Evolutionary conservation across 2,888 invertebrate species (phyloP).

Genomic region (Trissolcus brochymenae): DNA sequence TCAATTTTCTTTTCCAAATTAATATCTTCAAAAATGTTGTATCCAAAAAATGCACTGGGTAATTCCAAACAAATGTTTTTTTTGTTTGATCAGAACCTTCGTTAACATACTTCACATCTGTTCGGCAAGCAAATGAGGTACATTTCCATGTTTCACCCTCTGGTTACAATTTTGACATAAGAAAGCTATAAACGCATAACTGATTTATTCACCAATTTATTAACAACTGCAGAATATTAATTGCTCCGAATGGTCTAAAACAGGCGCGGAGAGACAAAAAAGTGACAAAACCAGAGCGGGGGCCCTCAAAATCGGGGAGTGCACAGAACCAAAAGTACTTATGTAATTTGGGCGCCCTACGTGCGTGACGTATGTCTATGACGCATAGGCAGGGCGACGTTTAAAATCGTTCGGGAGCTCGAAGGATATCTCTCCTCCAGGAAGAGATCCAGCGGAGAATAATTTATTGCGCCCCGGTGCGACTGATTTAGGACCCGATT

Average conservation of each 20-base stretch:
- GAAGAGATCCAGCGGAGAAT: constrained; percentile 57
- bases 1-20: no score
- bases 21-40: no score
- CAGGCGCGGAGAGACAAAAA: not conserved
- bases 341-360: constrained; percentile 19
- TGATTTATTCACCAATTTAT: constrained; percentile 23
- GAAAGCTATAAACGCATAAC: constrained; percentile 13
- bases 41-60: no score
- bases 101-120: constrained; percentile 43
- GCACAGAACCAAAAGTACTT: constrained; percentile 16
- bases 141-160: no score
- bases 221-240: constrained; percentile 13
- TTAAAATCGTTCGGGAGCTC: constrained; percentile 39
- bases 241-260: not conserved
- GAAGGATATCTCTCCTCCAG: constrained; percentile 29
- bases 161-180: not conserved
- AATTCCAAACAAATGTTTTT: not conserved
- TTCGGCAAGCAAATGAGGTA: constrained; percentile 13
- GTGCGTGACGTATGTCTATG: constrained; percentile 29
- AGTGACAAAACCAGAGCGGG: not conserved
- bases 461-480: constrained; percentile 64
- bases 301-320: constrained; percentile 5
- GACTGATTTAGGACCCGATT: constrained; percentile 66
- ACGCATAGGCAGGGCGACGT: constrained; percentile 27
- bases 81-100: constrained; percentile 20